A percentile compares a stretch with the other conserved stretches of the same genome.
Evolutionary conservation across 2,888 invertebrate species (phyloP).

Genomic region (Antheraea yamamai): DNA sequence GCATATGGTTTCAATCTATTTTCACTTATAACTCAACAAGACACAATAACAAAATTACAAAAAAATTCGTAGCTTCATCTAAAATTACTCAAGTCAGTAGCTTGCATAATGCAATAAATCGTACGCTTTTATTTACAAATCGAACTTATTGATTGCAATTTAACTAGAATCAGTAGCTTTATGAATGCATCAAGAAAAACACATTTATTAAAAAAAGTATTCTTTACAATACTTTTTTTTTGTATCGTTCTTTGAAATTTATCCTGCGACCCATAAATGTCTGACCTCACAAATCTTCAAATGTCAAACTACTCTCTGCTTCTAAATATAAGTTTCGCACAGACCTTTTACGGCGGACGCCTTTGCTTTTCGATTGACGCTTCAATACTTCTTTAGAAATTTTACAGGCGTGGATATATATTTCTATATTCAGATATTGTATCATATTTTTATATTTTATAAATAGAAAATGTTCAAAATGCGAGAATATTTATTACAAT

Average conservation of each 20-base stretch:
- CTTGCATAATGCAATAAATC: not conserved
- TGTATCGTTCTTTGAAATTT: not conserved
- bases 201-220: not conserved
- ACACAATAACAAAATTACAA: not conserved
- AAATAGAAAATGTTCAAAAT: not conserved
- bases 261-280: not conserved
- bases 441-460: not conserved
- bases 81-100: not conserved
- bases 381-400: conserved; percentile 6
- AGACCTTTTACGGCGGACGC: not conserved
- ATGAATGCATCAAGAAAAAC: not conserved
- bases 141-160: not conserved
- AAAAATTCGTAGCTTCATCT: not conserved
- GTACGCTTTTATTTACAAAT: not conserved
- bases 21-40: not conserved
- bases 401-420: not conserved
- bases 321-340: not conserved
- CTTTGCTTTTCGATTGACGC: not conserved
- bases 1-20: not conserved
- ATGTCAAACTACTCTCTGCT: conserved; percentile 9
- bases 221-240: not conserved
- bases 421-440: not conserved
- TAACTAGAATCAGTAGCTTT: not conserved
- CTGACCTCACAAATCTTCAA: conserved; percentile 7
- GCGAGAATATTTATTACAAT: not conserved